phyloP scores from a whole-genome alignment of 2,113 vertebrate genomes.

The Xiphorhynchus elegans region DNA sequence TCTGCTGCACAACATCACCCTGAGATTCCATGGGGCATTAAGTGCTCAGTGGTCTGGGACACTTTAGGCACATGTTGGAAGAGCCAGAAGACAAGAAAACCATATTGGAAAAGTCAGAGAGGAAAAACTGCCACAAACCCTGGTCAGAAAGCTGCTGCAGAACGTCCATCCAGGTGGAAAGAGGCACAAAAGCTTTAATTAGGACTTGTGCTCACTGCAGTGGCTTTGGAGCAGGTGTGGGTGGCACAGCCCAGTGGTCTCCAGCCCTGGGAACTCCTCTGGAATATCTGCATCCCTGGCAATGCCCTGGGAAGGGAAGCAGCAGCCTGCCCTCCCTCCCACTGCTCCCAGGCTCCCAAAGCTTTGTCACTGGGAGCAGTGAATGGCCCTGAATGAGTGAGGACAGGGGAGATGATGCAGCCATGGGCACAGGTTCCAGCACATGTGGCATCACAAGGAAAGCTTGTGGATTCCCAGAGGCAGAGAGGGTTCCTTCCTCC shows the following conservation, averaged over 20 bases:
- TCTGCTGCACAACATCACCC: background rate
- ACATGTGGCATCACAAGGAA: background rate
- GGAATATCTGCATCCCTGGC: background rate
- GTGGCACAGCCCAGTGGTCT: background rate
- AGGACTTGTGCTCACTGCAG: background rate
- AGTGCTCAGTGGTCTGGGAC: background rate
- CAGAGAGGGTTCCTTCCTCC: background rate
- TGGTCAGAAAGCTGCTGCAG: background rate
- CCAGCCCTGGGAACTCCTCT: background rate
- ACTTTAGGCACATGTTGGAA: rapidly evolving
- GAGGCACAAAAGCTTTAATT: background rate
- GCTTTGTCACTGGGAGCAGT: background rate
- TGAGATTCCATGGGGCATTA: rapidly evolving
- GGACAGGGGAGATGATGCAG: rapidly evolving
- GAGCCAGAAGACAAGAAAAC: background rate
- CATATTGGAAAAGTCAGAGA: background rate
- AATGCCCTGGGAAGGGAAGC: background rate
- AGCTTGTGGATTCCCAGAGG: background rate
- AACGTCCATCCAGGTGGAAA: rapidly evolving
- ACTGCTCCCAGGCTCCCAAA: background rate
- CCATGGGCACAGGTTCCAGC: rapidly evolving
- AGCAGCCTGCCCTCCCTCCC: background rate
- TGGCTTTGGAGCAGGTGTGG: background rate
- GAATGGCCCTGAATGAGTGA: background rate
- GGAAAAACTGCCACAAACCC: background rate